These are phyloP conservation scores for Metalampra italica DNA, from an alignment of 2,888 invertebrate genomes.

Conservation along the genomic window DNA sequence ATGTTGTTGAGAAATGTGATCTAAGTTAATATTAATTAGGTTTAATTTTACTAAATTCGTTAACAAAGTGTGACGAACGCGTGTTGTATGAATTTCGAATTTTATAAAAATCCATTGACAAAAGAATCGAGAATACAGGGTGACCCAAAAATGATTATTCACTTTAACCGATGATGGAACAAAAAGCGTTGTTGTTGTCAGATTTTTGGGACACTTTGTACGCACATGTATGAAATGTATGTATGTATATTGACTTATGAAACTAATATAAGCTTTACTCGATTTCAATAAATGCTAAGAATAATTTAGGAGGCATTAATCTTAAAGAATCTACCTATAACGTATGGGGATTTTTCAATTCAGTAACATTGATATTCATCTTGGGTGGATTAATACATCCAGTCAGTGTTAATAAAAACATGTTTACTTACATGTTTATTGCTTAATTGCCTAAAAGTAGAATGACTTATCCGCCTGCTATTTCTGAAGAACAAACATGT, in stretches of 20 bases:
- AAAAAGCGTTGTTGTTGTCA: background rate
- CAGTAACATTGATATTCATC: no score
- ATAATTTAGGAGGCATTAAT: background rate
- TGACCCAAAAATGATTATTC: no score
- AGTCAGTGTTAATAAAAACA: no score
- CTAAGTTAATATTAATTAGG: slow-evolving; percentile 49
- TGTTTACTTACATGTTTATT: no score
- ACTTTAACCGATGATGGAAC: no score
- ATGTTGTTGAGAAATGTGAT: slow-evolving; percentile 61
- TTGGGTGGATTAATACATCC: no score
- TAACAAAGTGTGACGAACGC: slow-evolving; percentile 7
- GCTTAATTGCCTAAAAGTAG: no score
- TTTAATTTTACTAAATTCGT: slow-evolving; percentile 24
- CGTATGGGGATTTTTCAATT: background rate
- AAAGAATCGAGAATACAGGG: no score
- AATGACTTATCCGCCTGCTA: no score
- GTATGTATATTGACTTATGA: slow-evolving; percentile 10
- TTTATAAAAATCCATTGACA: background rate
- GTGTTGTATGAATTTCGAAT: background rate
- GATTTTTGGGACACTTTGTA: no score
- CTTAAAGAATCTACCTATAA: background rate
- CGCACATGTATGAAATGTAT: background rate
- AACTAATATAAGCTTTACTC: background rate
- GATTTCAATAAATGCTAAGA: background rate
- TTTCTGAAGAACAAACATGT: no score